Evolutionary conservation across 2,797 vertebrate species (phyloP).

Genomic region (Syngnathus acus): DNA sequence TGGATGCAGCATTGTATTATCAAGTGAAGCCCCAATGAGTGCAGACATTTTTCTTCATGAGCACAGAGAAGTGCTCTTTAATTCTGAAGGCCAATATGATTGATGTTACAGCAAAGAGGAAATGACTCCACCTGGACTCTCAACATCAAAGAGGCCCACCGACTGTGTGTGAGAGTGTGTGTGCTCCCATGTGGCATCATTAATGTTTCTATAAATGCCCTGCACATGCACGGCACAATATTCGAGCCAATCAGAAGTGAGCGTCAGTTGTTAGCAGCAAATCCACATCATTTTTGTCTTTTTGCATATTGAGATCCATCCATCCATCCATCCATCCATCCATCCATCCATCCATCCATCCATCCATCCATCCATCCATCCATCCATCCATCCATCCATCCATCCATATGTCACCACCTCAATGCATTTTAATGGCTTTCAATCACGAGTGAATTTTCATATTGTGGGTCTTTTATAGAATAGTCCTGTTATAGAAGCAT

Average conservation of each 20-base stretch:
- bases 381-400: too few species aligned
- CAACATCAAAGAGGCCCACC: conserved; percentile 8
- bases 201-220: conserved; percentile 1
- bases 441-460: too few species aligned
- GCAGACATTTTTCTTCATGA: background rate
- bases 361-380: too few species aligned
- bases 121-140: conserved; percentile 8
- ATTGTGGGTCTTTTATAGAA: too few species aligned
- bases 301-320: background rate
- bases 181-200: conserved; percentile 3
- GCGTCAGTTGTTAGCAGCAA: background rate
- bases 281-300: background rate
- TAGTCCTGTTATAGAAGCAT: too few species aligned
- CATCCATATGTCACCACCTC: too few species aligned
- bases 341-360: too few species aligned
- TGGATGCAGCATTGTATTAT: background rate
- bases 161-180: background rate
- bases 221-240: background rate
- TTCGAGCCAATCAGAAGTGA: background rate
- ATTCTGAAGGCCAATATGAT: conserved; percentile 8
- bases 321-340: too few species aligned
- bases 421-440: too few species aligned
- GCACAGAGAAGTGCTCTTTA: background rate
- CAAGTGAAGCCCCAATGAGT: background rate
- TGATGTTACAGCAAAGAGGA: conserved; percentile 1